Conservation (phyloP, 2,888 invertebrate genomes). For the Nomada ruficornis region DNA sequence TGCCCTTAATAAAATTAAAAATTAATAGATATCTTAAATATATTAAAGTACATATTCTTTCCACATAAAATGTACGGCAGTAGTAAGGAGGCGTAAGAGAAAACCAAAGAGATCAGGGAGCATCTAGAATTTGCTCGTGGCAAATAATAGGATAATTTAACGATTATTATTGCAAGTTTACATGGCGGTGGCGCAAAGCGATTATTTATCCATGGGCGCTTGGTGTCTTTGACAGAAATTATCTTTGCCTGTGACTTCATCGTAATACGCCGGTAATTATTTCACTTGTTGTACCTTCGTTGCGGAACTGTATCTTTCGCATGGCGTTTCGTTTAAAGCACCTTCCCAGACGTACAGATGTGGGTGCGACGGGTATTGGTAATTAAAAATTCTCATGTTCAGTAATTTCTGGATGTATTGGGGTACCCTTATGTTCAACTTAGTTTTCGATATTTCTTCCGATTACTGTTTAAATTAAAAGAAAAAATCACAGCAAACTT, state of each 20-base stretch:
- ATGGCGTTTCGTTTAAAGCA: constrained; percentile 2
- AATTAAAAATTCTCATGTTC: not conserved
- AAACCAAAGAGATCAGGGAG: constrained; percentile 21
- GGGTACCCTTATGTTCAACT: not conserved
- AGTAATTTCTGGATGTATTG: not conserved
- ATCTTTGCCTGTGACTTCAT: constrained; percentile 69
- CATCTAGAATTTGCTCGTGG: constrained; percentile 58
- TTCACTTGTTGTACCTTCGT: constrained; percentile 36
- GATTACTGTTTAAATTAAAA: not conserved
- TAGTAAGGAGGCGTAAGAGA: constrained; percentile 7
- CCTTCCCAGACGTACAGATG: not conserved
- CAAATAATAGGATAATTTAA: constrained; percentile 56
- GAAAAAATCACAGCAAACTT: not conserved
- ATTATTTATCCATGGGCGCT: constrained; percentile 68
- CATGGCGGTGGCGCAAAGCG: constrained; percentile 55
- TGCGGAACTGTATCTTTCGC: constrained; percentile 22
- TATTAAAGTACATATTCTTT: not conserved
- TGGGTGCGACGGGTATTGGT: not conserved
- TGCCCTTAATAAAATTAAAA: too few relatives aligned
- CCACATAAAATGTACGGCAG: not conserved
- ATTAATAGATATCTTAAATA: not conserved
- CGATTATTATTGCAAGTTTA: constrained; percentile 59
- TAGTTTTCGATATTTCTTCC: not conserved
- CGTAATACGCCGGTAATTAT: constrained; percentile 21
- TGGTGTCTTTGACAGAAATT: constrained; percentile 75